Conservation (phyloP, 2,113 vertebrate genomes). For the Microtus ochrogaster region DNA sequence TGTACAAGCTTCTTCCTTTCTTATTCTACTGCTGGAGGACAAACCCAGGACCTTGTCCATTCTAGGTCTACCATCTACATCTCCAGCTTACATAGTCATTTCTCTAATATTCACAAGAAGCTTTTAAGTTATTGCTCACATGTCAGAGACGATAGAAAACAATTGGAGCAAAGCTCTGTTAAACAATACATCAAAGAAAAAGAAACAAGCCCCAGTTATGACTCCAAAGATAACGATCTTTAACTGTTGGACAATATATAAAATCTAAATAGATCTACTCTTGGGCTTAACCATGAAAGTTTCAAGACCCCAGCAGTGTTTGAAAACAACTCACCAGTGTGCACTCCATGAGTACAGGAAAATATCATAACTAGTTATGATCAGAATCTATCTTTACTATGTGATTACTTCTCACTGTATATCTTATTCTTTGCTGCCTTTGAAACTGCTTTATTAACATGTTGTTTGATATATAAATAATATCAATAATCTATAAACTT, state of each 20-base stretch:
- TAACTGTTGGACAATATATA: neutral
- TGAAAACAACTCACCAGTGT: constrained; percentile 38
- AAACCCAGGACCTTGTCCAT: neutral
- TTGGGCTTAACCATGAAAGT: neutral
- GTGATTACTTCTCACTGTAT: neutral
- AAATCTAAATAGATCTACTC: neutral
- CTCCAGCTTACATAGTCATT: neutral
- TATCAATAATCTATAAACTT: neutral
- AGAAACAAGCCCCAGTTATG: neutral
- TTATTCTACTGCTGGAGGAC: neutral
- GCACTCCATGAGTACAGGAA: neutral
- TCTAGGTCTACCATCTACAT: too few species aligned
- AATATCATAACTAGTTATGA: constrained; percentile 21
- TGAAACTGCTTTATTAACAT: constrained; percentile 41
- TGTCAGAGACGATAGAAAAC: neutral
- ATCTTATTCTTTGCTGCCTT: constrained; percentile 23
- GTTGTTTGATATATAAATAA: neutral
- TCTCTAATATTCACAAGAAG: neutral
- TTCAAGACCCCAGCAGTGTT: neutral
- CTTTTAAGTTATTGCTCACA: neutral
- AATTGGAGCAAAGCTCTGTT: neutral
- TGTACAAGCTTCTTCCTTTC: neutral
- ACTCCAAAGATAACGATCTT: neutral
- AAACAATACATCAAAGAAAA: neutral
- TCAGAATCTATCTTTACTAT: neutral